Evolutionary conservation across 2,797 vertebrate species (phyloP).

Genomic region (Acanthiza pusilla): DNA sequence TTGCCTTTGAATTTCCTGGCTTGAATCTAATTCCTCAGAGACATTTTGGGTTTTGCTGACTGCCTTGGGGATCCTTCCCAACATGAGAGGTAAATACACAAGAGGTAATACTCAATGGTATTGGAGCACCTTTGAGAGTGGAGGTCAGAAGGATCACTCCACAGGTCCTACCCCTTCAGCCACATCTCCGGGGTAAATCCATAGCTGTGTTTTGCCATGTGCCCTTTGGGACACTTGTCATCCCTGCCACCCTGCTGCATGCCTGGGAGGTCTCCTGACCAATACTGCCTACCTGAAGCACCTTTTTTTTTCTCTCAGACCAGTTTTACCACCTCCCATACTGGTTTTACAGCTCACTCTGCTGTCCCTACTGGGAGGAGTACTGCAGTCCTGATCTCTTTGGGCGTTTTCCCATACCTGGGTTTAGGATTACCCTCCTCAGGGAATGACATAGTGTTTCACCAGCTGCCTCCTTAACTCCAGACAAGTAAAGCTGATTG

Average conservation of each 20-base stretch:
- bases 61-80: background rate
- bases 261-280: background rate
- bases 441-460: background rate
- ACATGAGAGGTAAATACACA: background rate
- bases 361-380: background rate
- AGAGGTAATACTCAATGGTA: background rate
- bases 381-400: background rate
- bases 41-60: background rate
- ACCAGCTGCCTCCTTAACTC: background rate
- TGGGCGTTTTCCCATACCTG: background rate
- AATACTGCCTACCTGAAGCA: constrained; percentile 1
- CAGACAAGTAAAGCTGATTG: background rate
- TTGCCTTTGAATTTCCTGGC: background rate
- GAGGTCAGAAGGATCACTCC: background rate
- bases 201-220: background rate
- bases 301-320: background rate
- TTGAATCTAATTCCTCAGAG: background rate
- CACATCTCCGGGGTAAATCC: background rate
- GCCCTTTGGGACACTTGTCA: background rate
- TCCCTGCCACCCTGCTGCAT: background rate
- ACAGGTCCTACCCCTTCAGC: background rate
- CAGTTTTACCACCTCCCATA: constrained; percentile 38
- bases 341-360: background rate
- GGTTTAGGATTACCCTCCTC: constrained; percentile 3
- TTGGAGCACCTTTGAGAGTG: background rate